Evolutionary conservation across 2,797 vertebrate genomes (phyloP).

Genomic region (Propithecus perrieri): DNA sequence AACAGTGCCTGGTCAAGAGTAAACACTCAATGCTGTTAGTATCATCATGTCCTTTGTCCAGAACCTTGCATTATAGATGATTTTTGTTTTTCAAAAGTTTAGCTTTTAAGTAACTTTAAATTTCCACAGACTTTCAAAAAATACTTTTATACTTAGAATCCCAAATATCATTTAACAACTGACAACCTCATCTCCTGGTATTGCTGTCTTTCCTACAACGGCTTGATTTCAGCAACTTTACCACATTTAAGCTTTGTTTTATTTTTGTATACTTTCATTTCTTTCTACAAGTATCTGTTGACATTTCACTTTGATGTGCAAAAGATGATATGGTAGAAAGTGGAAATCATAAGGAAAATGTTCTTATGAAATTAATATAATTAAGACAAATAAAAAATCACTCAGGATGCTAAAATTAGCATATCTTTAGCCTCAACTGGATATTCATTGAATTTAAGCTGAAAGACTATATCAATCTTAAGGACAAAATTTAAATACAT

Average conservation of each 20-base stretch:
- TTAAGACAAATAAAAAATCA: not conserved
- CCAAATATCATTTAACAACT: not conserved
- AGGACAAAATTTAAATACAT: not conserved
- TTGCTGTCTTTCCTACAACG: not conserved
- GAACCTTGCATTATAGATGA: not conserved
- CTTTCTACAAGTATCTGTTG: not conserved
- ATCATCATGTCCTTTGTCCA: not conserved
- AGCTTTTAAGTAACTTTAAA: not conserved
- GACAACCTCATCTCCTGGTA: not conserved
- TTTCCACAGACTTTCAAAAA: not conserved
- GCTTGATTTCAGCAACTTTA: not conserved
- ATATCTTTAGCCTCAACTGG: not conserved
- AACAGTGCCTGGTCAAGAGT: not conserved
- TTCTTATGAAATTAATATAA: not conserved
- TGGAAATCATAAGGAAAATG: not conserved
- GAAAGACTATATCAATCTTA: not conserved
- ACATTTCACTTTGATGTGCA: not conserved
- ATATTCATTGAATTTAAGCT: not conserved
- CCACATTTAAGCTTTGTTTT: not conserved
- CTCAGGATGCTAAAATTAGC: not conserved
- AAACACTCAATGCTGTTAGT: not conserved
- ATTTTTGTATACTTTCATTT: not conserved
- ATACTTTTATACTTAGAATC: not conserved
- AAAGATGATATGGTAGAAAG: not conserved
- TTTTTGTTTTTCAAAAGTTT: not conserved